A percentile compares a stretch with the other conserved stretches of the same genome.
phyloP scores from a whole-genome alignment of 1,140 invertebrate genomes.

The Mya arenaria region DNA sequence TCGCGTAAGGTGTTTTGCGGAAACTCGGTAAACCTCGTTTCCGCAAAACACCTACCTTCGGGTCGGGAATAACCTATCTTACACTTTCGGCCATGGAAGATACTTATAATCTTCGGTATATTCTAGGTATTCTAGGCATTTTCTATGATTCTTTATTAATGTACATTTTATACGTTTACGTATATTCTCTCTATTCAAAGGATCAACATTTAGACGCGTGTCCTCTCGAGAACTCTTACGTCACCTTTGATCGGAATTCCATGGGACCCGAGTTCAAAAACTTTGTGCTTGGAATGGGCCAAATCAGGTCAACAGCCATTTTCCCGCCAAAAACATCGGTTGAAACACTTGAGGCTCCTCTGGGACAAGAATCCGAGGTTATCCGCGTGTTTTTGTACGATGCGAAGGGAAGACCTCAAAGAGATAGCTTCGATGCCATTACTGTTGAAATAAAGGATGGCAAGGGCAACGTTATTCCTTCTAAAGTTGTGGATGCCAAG shows the following conservation, averaged over 20 bases:
- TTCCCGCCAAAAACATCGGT: constrained; percentile 63
- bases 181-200: too few species aligned
- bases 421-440: constrained; percentile 60
- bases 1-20: too few species aligned
- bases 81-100: too few species aligned
- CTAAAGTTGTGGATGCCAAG: constrained; percentile 55
- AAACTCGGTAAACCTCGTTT: too few species aligned
- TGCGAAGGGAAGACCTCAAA: constrained; percentile 61
- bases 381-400: constrained; percentile 61
- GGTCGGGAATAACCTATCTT: too few species aligned
- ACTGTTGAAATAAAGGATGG: constrained; percentile 57
- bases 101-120: too few species aligned
- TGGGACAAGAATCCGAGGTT: constrained; percentile 59
- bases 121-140: too few species aligned
- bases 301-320: constrained; percentile 60
- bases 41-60: too few species aligned
- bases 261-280: constrained; percentile 59
- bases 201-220: constrained; percentile 57
- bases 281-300: constrained; percentile 58
- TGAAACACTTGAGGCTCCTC: constrained; percentile 58
- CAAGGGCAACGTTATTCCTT: constrained; percentile 51
- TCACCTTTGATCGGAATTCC: constrained; percentile 57
- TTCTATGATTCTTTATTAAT: too few species aligned
- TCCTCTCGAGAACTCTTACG: constrained; percentile 60
- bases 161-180: too few species aligned